A percentile compares a stretch with the other conserved stretches of the same genome.
Evolutionary conservation across 2,888 invertebrate species (phyloP).

Genomic region (Mellilla xanthometata): DNA sequence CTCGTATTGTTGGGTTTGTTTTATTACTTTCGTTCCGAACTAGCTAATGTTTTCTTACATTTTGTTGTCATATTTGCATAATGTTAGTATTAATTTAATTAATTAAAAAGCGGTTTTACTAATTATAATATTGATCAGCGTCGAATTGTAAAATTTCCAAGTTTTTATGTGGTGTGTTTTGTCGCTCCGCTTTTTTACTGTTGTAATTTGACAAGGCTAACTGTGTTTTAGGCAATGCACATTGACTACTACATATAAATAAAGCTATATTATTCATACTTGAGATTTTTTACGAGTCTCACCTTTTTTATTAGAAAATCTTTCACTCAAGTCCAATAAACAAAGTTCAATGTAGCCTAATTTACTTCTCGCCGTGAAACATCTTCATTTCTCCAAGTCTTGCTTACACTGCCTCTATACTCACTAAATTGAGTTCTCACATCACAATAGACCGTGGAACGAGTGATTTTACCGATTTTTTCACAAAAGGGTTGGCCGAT

Average conservation of each 20-base stretch:
- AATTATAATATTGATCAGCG: too few species aligned
- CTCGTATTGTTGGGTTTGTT: slow-evolving; percentile 32
- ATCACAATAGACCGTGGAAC: slow-evolving; percentile 72
- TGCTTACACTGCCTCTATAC: slow-evolving; percentile 58
- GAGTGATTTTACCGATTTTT: slow-evolving; percentile 74
- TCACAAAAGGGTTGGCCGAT: slow-evolving; percentile 80
- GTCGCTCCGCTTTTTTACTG: too few species aligned
- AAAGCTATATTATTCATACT: too few species aligned
- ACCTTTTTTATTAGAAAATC: too few species aligned
- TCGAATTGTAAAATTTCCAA: too few species aligned
- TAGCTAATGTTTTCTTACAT: slow-evolving; percentile 10
- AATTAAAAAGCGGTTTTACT: slow-evolving; percentile 36
- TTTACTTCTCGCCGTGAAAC: slow-evolving; percentile 39
- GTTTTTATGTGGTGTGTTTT: too few species aligned
- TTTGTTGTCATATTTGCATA: slow-evolving; percentile 22
- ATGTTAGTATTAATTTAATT: slow-evolving; percentile 27
- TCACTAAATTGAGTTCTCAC: slow-evolving; percentile 80
- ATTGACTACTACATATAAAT: too few species aligned
- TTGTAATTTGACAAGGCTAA: too few species aligned
- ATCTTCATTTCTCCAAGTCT: slow-evolving; percentile 70
- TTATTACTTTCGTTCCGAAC: slow-evolving; percentile 30
- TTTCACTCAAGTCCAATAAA: too few species aligned
- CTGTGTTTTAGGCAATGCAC: too few species aligned
- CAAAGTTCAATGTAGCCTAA: too few species aligned
- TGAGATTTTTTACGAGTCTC: too few species aligned